phyloP scores from a whole-genome alignment of 2,113 vertebrate genomes.

The Chamaea fasciata region DNA sequence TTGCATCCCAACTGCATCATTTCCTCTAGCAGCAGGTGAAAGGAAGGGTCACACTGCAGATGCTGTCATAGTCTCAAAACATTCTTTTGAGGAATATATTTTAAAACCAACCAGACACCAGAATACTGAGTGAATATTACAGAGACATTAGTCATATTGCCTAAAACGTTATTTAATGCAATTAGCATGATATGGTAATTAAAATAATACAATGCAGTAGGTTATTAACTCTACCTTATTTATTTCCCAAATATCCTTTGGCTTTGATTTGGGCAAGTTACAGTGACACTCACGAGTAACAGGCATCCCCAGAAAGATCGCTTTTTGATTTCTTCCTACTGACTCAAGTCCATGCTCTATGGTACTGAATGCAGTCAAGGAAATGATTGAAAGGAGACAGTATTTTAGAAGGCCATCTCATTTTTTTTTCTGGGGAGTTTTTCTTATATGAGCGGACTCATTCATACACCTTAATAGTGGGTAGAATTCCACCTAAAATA shows the following conservation, averaged over 20 bases:
- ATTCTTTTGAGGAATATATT: not conserved
- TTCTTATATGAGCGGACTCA: not conserved
- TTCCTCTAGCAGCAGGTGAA: not conserved
- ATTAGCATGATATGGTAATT: not conserved
- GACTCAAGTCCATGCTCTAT: not conserved
- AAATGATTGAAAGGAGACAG: not conserved
- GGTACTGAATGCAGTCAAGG: not conserved
- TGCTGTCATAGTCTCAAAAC: not conserved
- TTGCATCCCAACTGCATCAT: not conserved
- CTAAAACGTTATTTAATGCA: not conserved
- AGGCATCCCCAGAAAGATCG: not conserved
- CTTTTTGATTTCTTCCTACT: not conserved
- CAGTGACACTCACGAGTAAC: not conserved
- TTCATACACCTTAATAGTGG: not conserved
- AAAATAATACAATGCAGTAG: not conserved
- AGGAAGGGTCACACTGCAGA: not conserved
- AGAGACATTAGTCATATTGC: not conserved
- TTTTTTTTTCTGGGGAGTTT: not conserved
- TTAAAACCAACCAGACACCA: not conserved
- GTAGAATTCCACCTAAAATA: not conserved
- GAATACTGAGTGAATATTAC: not conserved
- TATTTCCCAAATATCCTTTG: not conserved
- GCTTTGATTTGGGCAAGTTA: not conserved
- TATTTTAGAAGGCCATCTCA: not conserved
- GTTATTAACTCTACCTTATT: not conserved